phyloP scores from a whole-genome alignment of 2,113 vertebrate species.

The Megaceryle maxima region DNA sequence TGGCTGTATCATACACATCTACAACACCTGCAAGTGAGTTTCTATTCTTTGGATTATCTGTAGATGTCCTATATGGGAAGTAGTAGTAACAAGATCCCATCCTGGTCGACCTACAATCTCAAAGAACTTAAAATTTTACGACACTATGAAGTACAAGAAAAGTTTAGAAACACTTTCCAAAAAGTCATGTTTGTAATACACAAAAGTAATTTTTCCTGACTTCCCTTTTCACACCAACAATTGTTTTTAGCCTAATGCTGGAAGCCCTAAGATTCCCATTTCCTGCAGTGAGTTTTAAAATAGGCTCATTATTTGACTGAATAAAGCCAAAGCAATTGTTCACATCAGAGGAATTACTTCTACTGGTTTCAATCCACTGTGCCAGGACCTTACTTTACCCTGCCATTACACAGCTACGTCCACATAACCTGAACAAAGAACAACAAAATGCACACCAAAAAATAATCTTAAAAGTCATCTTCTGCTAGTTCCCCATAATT shows the following conservation, averaged over 20 bases:
- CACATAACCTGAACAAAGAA: background rate
- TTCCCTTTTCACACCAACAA: background rate
- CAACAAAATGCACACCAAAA: background rate
- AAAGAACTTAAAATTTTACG: background rate
- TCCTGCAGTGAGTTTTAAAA: constrained; percentile 18
- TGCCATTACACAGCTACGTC: background rate
- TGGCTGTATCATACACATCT: background rate
- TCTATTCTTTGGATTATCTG: background rate
- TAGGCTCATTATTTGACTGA: constrained; percentile 13
- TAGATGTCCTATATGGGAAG: background rate
- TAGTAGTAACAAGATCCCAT: background rate
- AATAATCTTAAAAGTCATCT: background rate
- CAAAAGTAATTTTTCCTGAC: background rate
- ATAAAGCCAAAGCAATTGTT: background rate
- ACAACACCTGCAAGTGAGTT: background rate
- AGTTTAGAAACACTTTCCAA: background rate
- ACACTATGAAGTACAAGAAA: background rate
- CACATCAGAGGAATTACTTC: background rate
- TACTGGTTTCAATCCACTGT: background rate
- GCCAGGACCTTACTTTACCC: background rate
- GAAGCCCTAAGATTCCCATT: background rate
- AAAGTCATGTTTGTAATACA: background rate
- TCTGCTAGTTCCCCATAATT: background rate
- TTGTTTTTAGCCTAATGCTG: background rate
- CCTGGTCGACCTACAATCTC: background rate